Base-by-base conservation (phyloP, 2,797 vertebrate species). In the Falco berigora region DNA sequence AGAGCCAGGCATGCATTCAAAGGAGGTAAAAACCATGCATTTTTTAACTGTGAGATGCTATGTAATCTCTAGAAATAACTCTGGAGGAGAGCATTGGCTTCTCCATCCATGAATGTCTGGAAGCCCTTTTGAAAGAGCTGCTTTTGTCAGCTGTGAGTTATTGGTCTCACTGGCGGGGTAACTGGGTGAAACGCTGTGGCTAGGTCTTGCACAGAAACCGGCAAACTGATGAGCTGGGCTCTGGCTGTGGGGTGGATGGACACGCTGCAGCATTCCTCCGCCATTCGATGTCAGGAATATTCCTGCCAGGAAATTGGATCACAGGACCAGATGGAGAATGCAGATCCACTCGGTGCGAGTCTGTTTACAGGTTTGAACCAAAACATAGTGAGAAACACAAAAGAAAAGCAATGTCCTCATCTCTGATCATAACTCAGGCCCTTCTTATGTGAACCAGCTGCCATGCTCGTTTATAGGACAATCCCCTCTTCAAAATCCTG, bases 341-440 rank as follows among this genome's bases (percentile, higher is more conserved):
- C 81, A 89, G 88, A 93, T 85, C 92, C 27, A 40, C 78, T 94
- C 10, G 9, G 53, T 66, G 46, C 1, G 2, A 86, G 79, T 64
- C 64, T 94, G 83, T 93, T 96, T 94, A 93, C 83, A 87, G 94
- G 94, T 94, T 44, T 95, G 81, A 85, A 94, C 22, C 53, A 79
- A 94, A 97, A 92, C 88, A 80, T 2, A 82, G 77, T 0, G 0
- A 89, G 81, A 64, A 95, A 79, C 52, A 56, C 44, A 82, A 74
- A 78, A 86, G 68, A n/a, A 78, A 79, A 86, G 68, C 46, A 4
- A 7, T 25, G 69, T 88, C 86, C 83, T 95, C 74, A n/a, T 73
- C 61, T 46, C 80, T 72, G 67, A 32, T 79, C 6, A 0, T 61
- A 85, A 64, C 67, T 78, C 80, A 13, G 73, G n/a, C 76, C 71